phyloP scores from a whole-genome alignment of 2,888 invertebrate genomes.

The Acleris literana region DNA sequence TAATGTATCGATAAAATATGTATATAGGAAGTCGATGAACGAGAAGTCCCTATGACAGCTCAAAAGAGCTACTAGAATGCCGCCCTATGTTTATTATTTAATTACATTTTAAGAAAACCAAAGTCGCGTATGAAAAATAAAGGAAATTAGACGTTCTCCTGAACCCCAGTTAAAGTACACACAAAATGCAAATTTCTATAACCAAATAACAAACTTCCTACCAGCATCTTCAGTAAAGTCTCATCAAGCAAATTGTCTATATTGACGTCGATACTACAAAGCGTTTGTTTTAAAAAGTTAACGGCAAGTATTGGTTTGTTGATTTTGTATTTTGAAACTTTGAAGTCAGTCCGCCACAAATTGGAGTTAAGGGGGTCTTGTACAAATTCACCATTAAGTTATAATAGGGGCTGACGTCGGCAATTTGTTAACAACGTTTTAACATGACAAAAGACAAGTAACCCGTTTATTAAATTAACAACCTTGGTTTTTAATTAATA shows the following conservation, averaged over 20 bases:
- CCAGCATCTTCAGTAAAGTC: not conserved
- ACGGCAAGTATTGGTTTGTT: constrained; percentile 24
- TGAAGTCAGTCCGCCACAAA: constrained; percentile 16
- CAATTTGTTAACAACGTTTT: too few species aligned
- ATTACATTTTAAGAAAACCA: too few species aligned
- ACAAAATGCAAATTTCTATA: constrained; percentile 7
- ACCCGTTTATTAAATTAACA: too few species aligned
- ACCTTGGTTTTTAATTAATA: too few species aligned
- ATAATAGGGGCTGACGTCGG: too few species aligned
- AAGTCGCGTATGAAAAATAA: too few species aligned
- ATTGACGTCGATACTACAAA: constrained; percentile 28
- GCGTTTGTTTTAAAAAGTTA: constrained; percentile 34
- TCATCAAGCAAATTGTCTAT: constrained; percentile 19
- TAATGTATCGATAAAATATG: too few species aligned
- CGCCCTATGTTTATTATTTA: too few species aligned
- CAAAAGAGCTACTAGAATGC: too few species aligned
- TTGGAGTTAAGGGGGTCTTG: constrained; percentile 3
- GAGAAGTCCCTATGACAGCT: too few species aligned
- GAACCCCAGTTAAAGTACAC: not conserved
- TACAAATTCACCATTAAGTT: not conserved
- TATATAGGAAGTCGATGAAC: too few species aligned
- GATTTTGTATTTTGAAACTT: constrained; percentile 21
- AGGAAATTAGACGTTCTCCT: not conserved
- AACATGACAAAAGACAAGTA: too few species aligned
- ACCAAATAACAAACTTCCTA: constrained; percentile 12